Percentiles rank a stretch among this genome's conserved stretches.
Conservation (phyloP, 2,797 vertebrate genomes). For the Malurus leucopterus region DNA sequence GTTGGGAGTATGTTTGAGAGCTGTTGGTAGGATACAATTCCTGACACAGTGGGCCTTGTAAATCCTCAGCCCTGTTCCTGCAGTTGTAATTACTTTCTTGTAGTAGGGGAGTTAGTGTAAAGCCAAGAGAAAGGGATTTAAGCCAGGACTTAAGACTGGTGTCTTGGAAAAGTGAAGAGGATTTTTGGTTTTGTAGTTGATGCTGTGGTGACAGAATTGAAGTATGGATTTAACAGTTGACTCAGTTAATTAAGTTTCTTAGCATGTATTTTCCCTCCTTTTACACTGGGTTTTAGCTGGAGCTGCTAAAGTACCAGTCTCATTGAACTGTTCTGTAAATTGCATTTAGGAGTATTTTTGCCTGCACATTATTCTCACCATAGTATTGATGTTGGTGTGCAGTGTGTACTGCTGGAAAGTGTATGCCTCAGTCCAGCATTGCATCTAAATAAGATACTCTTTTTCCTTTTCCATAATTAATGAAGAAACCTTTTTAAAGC, state of each 20-base stretch:
- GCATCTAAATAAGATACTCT: background rate
- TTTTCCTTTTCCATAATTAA: background rate
- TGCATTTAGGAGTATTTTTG: background rate
- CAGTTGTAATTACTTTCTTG: slow-evolving; percentile 12
- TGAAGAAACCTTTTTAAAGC: background rate
- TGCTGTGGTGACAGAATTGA: background rate
- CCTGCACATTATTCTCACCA: background rate
- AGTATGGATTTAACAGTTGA: background rate
- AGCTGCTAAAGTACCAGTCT: background rate
- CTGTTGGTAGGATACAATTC: background rate
- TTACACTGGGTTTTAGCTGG: background rate
- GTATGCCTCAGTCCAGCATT: background rate
- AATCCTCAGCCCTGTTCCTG: background rate
- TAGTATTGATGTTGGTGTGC: background rate
- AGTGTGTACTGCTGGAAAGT: background rate
- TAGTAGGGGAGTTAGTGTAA: background rate
- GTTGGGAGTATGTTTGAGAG: background rate
- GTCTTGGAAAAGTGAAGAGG: background rate
- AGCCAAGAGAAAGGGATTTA: background rate
- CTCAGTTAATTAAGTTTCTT: slow-evolving; percentile 9
- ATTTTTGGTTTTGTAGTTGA: background rate
- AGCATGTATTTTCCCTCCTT: background rate
- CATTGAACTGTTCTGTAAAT: background rate
- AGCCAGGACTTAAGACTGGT: background rate
- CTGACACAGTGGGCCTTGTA: background rate